A percentile compares a stretch with the other conserved stretches of the same genome.
Conservation (phyloP, 64 coral and sea anemone genomes). For the Acropora yongei region DNA sequence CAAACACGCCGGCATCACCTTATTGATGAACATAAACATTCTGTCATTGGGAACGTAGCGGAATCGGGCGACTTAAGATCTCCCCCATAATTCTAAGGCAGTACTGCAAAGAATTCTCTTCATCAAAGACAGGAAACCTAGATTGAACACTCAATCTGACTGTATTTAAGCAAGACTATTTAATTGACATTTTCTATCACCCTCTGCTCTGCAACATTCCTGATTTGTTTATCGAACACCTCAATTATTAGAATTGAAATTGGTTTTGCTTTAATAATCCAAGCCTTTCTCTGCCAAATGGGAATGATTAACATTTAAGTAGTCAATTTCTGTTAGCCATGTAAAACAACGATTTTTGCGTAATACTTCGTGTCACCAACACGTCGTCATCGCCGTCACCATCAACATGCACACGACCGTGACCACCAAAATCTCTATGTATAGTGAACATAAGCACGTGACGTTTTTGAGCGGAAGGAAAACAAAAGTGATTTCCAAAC, state of each 20-base stretch:
- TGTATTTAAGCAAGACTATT: not conserved
- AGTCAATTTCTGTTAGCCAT: not conserved
- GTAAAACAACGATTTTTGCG: not conserved
- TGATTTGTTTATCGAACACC: not conserved
- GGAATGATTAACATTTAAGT: not conserved
- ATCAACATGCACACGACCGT: not conserved
- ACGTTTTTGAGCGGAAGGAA: no score
- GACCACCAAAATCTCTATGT: no score
- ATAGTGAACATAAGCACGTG: no score
- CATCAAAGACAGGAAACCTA: not conserved
- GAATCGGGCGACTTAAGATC: not conserved
- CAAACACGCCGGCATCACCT: not conserved
- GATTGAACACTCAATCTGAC: not conserved
- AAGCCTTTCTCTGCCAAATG: not conserved
- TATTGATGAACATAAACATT: not conserved
- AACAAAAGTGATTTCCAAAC: no score
- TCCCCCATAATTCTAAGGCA: not conserved
- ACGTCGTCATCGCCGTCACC: not conserved
- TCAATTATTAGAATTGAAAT: not conserved
- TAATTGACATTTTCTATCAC: not conserved
- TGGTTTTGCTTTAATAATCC: not conserved
- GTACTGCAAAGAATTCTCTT: not conserved
- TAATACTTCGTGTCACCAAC: not conserved
- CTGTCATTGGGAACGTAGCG: not conserved
- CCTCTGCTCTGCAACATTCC: not conserved